phyloP scores from a whole-genome alignment of 2,888 invertebrate species.

The Laspeyria flexula region DNA sequence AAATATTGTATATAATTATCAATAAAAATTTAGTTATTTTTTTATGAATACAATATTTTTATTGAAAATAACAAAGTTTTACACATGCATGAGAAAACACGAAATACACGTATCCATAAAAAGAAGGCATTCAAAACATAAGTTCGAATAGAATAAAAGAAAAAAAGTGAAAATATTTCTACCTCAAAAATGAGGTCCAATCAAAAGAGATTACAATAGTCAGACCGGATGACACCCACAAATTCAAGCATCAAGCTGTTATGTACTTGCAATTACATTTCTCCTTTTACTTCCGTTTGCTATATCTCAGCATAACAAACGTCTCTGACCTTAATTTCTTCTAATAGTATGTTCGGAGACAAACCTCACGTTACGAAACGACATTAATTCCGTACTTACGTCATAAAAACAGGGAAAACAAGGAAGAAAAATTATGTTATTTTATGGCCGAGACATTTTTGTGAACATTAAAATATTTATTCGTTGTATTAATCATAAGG shows the following conservation, averaged over 20 bases:
- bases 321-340: constrained; percentile 41
- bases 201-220: not conserved
- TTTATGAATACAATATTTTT: too few species aligned
- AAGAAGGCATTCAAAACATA: too few species aligned
- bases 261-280: constrained; percentile 30
- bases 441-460: constrained; percentile 24
- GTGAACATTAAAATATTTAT: constrained; percentile 18
- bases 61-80: too few species aligned
- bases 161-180: not conserved
- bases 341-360: constrained; percentile 32
- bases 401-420: constrained; percentile 41
- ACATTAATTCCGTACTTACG: constrained; percentile 39
- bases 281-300: constrained; percentile 24
- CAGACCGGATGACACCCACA: not conserved
- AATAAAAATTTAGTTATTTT: too few species aligned
- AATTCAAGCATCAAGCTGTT: constrained; percentile 14
- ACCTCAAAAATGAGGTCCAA: not conserved
- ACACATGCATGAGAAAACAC: too few species aligned
- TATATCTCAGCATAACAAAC: constrained; percentile 33
- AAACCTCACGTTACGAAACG: constrained; percentile 19
- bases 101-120: too few species aligned
- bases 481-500: not conserved
- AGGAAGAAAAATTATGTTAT: constrained; percentile 34
- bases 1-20: too few species aligned
- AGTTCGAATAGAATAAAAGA: not conserved